A percentile compares a stretch with the other conserved stretches of the same genome.
Conservation (phyloP, 2,113 vertebrate species). For the Chitala chitala region DNA sequence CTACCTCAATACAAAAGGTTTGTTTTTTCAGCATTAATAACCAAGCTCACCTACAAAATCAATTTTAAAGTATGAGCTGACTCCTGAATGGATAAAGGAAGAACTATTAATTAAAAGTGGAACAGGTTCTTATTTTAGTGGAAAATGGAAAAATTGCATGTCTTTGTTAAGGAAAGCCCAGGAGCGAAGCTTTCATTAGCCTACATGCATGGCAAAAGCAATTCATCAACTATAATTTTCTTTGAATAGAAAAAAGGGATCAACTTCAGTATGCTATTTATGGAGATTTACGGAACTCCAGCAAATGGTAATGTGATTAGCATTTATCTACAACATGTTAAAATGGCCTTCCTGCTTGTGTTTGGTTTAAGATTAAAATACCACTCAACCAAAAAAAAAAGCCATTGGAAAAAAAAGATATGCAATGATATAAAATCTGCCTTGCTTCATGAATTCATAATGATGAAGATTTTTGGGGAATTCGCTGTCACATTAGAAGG, state of each 20-base stretch:
- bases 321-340: conserved; percentile 72
- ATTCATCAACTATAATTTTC: conserved; percentile 72
- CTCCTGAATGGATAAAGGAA: conserved; percentile 57
- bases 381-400: conserved; percentile 38
- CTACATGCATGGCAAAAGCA: conserved; percentile 69
- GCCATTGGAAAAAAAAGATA: conserved; percentile 25
- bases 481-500: conserved; percentile 62
- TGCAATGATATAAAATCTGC: conserved; percentile 55
- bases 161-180: conserved; percentile 71
- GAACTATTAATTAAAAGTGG: conserved; percentile 73
- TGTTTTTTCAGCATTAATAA: conserved; percentile 57
- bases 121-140: conserved; percentile 72
- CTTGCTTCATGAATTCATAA: conserved; percentile 54
- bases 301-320: conserved; percentile 75
- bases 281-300: conserved; percentile 71
- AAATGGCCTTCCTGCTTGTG: conserved; percentile 63
- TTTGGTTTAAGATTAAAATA: conserved; percentile 58
- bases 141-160: conserved; percentile 63
- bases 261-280: conserved; percentile 71
- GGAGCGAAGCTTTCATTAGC: conserved; percentile 73
- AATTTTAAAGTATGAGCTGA: conserved; percentile 59
- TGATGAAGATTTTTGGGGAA: conserved; percentile 46
- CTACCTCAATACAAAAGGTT: conserved; percentile 48
- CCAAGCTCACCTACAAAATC: conserved; percentile 54
- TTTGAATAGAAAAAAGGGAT: conserved; percentile 68